Percentiles rank a stretch among this genome's conserved stretches.
Evolutionary conservation across 2,888 invertebrate genomes (phyloP).

Genomic region (Entomobrya multifasciata): DNA sequence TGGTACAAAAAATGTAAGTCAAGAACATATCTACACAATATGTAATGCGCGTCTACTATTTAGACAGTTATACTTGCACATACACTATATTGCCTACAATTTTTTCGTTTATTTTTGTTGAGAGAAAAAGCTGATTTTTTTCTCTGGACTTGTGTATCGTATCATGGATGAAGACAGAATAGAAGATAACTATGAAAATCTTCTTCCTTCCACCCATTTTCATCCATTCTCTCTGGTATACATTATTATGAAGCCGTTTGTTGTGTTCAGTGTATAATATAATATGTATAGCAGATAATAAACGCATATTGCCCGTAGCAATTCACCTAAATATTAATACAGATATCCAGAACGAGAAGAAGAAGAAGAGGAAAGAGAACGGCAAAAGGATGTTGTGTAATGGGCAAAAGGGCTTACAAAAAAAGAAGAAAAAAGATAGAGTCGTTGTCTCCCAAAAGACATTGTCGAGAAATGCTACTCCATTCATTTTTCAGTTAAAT

Average conservation of each 20-base stretch:
- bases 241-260: background rate
- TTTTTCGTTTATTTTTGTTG: background rate
- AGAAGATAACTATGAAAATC: conserved; percentile 14
- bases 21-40: conserved; percentile 10
- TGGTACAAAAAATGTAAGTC: background rate
- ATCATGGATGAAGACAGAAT: background rate
- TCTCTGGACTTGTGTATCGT: background rate
- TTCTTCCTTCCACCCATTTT: conserved; percentile 21
- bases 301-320: conserved; percentile 32
- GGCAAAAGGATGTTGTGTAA: conserved; percentile 17
- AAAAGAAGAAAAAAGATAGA: conserved; percentile 20
- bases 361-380: background rate
- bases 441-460: conserved; percentile 42
- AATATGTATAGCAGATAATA: background rate
- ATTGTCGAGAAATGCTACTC: background rate
- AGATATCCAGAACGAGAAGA: background rate
- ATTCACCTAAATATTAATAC: conserved; percentile 42
- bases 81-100: background rate
- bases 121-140: background rate
- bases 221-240: conserved; percentile 15
- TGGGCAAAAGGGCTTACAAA: conserved; percentile 13
- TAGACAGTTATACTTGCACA: background rate
- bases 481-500: background rate
- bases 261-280: background rate
- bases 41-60: background rate